Conservation (phyloP, 1,140 invertebrate genomes). For the Drosophila takahashii region DNA sequence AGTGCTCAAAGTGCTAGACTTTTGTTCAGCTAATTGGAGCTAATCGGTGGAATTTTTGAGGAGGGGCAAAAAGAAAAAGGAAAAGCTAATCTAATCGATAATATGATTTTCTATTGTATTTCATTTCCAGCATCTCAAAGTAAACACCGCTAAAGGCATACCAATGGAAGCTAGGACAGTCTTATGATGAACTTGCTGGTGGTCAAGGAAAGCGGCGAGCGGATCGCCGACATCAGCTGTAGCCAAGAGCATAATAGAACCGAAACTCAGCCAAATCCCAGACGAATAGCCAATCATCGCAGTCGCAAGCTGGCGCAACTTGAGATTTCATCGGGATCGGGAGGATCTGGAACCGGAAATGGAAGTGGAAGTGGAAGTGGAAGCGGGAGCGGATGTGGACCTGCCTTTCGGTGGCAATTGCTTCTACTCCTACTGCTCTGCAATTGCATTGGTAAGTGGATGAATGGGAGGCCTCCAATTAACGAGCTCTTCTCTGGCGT, state of each 20-base stretch:
- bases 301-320: slow-evolving; percentile 60
- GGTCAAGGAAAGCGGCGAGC: slow-evolving; percentile 50
- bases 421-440: slow-evolving; percentile 56
- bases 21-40: background rate
- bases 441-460: slow-evolving; percentile 80
- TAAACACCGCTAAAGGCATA: slow-evolving; percentile 36
- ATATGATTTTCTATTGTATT: background rate
- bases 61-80: background rate
- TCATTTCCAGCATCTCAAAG: slow-evolving; percentile 2
- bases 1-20: background rate
- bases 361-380: slow-evolving; percentile 18
- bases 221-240: slow-evolving; percentile 45
- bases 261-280: background rate
- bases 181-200: slow-evolving; percentile 65
- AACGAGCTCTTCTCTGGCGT: slow-evolving; percentile 30
- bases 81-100: no score
- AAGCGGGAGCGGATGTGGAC: slow-evolving; percentile 9
- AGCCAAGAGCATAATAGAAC: slow-evolving; percentile 21
- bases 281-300: background rate
- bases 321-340: slow-evolving; percentile 13
- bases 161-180: slow-evolving; percentile 39
- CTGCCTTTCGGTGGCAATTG: slow-evolving; percentile 54
- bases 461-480: no score
- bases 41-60: background rate
- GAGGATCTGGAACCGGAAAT: slow-evolving; percentile 7